Conservation (phyloP, 2,888 invertebrate genomes). For the Epinotia brunnichana region DNA sequence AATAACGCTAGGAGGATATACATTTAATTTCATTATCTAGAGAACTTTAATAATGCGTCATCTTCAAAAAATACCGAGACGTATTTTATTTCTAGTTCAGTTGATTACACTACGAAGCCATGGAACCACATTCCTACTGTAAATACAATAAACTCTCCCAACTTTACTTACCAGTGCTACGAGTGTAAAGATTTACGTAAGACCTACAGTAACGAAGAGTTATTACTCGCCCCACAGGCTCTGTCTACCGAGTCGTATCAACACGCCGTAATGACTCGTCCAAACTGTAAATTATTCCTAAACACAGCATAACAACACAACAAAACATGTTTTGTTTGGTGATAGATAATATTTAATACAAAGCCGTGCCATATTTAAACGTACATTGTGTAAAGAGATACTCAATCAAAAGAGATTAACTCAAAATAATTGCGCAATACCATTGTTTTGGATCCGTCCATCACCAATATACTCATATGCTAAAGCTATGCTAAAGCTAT, state of each 20-base stretch:
- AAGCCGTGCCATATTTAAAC: not conserved
- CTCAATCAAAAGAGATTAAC: not conserved
- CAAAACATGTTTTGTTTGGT: not conserved
- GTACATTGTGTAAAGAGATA: not conserved
- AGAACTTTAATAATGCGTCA: too few species aligned
- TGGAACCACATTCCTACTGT: slow-evolving; percentile 5
- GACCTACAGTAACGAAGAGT: slow-evolving; percentile 39
- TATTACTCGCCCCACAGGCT: slow-evolving; percentile 27
- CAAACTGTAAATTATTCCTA: slow-evolving; percentile 19
- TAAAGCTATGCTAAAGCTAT: not conserved
- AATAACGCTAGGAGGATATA: too few species aligned
- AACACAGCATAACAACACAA: not conserved
- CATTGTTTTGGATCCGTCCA: not conserved
- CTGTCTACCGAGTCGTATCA: slow-evolving; percentile 24
- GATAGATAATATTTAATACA: not conserved
- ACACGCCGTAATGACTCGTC: slow-evolving; percentile 23
- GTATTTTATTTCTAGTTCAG: slow-evolving; percentile 2
- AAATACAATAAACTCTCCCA: slow-evolving; percentile 26
- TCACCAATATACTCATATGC: not conserved
- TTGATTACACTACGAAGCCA: slow-evolving; percentile 9
- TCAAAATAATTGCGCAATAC: not conserved
- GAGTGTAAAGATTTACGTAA: slow-evolving; percentile 40
- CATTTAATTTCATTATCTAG: not conserved
- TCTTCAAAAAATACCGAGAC: not conserved
- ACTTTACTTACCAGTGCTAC: slow-evolving; percentile 18